Evolutionary conservation across 2,113 vertebrate species (phyloP), one percentile per base, ranked within the genome.

Genomic region (Urocynchramus pylzowi): DNA sequence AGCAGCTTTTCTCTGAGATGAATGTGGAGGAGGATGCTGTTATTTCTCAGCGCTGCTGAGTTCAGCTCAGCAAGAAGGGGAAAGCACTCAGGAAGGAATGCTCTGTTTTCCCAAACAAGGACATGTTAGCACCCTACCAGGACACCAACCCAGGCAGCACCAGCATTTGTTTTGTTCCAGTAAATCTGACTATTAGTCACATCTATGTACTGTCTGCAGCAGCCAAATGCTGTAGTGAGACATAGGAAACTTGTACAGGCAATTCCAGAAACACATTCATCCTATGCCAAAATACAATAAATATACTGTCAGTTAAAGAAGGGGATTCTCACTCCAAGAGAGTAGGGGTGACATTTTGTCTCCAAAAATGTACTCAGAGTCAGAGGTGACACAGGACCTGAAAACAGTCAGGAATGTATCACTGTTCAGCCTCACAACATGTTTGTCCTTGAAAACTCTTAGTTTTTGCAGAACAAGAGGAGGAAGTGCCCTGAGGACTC

Each of bases 391-490:
- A 22, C 0, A 59, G 11, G 70, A 90, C 60, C 61, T 75, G 39
- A 74, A 64, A 88, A 83, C 33, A 65, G 70, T 28, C 31, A 59
- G 54, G 39, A 95, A 75, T 7, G n/a, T 26, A 79, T 13, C 16
- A 33, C 0, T 0, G 22, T n/a, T 37, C 41, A 57, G n/a, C 9
- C n/a, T 81, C 63, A 86, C 59, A 88, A 41, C 0, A 3, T 1
- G 2, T 31, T 60, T 63, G 75, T 60, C 68, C 75, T 78, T 3
- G 28, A 87, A 93, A 92, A 63, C 27, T 54, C 56, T 49, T 47
- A 31, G 53, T 80, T 93, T 93, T 52, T 81, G 75, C 60, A 80
- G 53, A 83, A 76, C 74, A 89, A 80, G 93, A 68, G 59, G 67
- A 94, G 68, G 64, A 94, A 95, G 65, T 52, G 44, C 68, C 69